A percentile compares a stretch with the other conserved stretches of the same genome.
Conservation (phyloP, 1,140 invertebrate genomes). For the Cydia strobilella region DNA sequence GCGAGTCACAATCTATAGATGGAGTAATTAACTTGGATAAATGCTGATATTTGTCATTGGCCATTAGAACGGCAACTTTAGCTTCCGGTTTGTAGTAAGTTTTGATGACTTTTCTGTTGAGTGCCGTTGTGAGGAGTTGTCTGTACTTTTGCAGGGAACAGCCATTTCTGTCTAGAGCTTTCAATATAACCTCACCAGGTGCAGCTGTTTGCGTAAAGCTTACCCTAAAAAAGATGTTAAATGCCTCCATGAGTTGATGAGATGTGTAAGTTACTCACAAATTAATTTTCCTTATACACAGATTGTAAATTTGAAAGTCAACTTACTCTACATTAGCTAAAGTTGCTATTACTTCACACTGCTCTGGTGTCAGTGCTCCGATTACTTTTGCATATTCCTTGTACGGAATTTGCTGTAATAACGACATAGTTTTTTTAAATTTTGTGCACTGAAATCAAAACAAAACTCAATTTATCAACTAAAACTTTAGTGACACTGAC, state of each 20-base stretch:
- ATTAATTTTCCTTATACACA: neutral
- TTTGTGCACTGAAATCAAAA: neutral
- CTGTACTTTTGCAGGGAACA: conserved; percentile 51
- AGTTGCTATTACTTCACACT: conserved; percentile 45
- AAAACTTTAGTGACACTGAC: neutral
- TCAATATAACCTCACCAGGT: conserved; percentile 60
- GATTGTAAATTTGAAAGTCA: neutral
- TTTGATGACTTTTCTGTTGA: conserved; percentile 47
- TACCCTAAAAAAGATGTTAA: conserved; percentile 46
- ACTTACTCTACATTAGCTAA: conserved; percentile 46
- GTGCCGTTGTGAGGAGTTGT: conserved; percentile 43
- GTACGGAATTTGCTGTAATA: conserved; percentile 44
- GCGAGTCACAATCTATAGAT: conserved; percentile 66
- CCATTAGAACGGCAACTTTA: conserved; percentile 70
- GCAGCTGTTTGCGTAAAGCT: conserved; percentile 45
- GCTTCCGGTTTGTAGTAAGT: conserved; percentile 58
- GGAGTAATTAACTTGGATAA: conserved; percentile 70
- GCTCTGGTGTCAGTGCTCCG: conserved; percentile 35
- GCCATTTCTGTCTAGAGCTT: conserved; percentile 55
- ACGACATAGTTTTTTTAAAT: conserved; percentile 41
- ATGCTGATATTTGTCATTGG: conserved; percentile 67
- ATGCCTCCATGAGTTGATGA: conserved; percentile 27
- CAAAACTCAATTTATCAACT: neutral
- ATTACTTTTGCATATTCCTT: conserved; percentile 46
- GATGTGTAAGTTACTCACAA: conserved; percentile 15